Base-by-base conservation (phyloP, 2,888 invertebrate genomes). In the Brachypterus glaber region DNA sequence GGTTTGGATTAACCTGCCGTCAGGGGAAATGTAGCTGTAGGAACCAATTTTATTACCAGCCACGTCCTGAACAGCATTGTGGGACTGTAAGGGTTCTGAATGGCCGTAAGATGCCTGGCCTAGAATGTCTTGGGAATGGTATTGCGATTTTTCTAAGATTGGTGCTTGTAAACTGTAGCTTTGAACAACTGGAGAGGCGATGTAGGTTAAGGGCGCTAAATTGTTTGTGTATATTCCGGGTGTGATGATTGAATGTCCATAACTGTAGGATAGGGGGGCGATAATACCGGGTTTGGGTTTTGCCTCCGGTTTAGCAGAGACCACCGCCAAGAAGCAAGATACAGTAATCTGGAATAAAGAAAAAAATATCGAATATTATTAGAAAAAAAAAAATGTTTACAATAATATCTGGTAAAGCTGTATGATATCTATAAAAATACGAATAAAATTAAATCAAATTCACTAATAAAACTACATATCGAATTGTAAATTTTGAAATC, bases 291-390 rank as follows among this genome's bases (percentile, higher is more conserved):
- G 55, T 37, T 51, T 52, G 43, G 60, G 56, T n/a, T n/a, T n/a
- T n/a, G n/a, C n/a, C n/a, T n/a, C n/a, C n/a, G n/a, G n/a, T n/a
- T n/a, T n/a, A 36, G 60, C 57, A 35, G 46, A 47, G 39, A 55
- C 57, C 33, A 55, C 56, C 38, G 64, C 64, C 53, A 62, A 49
- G 57, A 72, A 62, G 66, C 72, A 69, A 61, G 68, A 66, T 65
- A 74, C 66, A 56, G 71, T 70, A 66, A 73, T 72, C 74, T 74
- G 67, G 32, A 59, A 62, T 35, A 13, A 34, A 21, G n/a, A n/a
- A n/a, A n/a, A n/a, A n/a, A n/a, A n/a, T n/a, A n/a, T n/a, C n/a
- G n/a, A n/a, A n/a, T n/a, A n/a, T n/a, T n/a, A n/a, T n/a, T n/a
- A n/a, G n/a, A n/a, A n/a, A n/a, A n/a, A n/a, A n/a, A n/a, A n/a